Base-by-base conservation (phyloP, 2,888 invertebrate genomes). In the Azorinus chamasolen region DNA sequence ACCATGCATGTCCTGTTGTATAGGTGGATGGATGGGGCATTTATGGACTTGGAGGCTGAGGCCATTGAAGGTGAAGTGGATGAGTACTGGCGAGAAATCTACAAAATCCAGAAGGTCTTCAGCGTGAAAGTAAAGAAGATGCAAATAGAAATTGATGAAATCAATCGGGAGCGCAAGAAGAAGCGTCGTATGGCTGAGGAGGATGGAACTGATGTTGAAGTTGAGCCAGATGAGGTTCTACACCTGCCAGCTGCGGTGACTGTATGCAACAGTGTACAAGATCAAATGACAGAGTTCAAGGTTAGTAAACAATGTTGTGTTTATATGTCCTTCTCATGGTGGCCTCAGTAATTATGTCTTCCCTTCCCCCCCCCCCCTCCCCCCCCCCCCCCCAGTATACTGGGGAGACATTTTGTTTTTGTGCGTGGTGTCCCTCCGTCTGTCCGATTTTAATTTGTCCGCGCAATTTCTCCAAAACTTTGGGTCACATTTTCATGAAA, bases 11-110 rank as follows among this genome's bases (percentile, higher is more conserved):
- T n/a, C n/a, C n/a, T n/a, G n/a, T n/a, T n/a, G n/a, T n/a, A 0
- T 27, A 86, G 97, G 10, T 98, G 98, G 97, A 95, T 97, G 95
- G 97, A 98, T 92, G 98, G 98, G 0, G 96, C 96, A 1, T 98
- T 98, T 93, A 96, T 97, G 91, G 97, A 97, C 90, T 94, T 98
- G 79, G 95, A 96, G 87, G 95, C 96, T 5, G 94, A 95, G 65
- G 94, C 95, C 84, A 96, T 98, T 63, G 98, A 98, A 92, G 94
- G 94, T 66, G 96, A 96, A 80, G 96, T 97, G 0, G 97, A 97
- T 58, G 96, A 96, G 87, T 96, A 91, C 84, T 89, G 77, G 84
- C 96, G 96, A 85, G 97, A 97, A 83, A 95, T 98, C 85, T 94
- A 95, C 77, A 96, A 96, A 92, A 95, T 95, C 14, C 96, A 96